Evolutionary conservation across 2,888 invertebrate species (phyloP).

Genomic region (Agriopis leucophaearia): DNA sequence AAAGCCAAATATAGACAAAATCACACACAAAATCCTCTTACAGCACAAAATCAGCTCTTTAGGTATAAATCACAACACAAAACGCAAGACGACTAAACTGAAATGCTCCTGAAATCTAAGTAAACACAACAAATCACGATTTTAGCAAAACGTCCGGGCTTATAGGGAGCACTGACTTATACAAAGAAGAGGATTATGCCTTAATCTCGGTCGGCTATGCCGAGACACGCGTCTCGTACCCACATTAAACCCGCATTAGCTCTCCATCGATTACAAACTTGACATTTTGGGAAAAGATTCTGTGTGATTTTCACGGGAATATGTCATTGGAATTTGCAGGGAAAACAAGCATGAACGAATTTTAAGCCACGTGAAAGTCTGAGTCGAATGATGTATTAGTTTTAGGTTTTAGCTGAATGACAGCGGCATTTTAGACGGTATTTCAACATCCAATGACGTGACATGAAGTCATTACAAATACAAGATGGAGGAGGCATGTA

Average conservation of each 20-base stretch:
- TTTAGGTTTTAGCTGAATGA: neutral
- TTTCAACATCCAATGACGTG: too few species aligned
- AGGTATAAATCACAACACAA: slow-evolving; percentile 5
- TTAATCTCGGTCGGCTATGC: slow-evolving; percentile 75
- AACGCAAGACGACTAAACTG: slow-evolving; percentile 4
- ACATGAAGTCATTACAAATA: too few species aligned
- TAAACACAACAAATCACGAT: slow-evolving; percentile 64
- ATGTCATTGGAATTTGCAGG: slow-evolving; percentile 19
- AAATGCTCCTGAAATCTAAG: slow-evolving; percentile 38
- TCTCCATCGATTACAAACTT: slow-evolving; percentile 73
- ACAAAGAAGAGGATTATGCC: slow-evolving; percentile 76
- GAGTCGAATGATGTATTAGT: slow-evolving; percentile 24
- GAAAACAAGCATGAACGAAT: slow-evolving; percentile 12
- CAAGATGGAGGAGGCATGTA: too few species aligned
- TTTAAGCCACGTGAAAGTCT: slow-evolving; percentile 8
- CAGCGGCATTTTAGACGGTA: neutral
- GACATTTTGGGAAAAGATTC: slow-evolving; percentile 47
- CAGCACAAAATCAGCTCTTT: neutral
- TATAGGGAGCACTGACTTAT: slow-evolving; percentile 67
- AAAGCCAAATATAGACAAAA: neutral
- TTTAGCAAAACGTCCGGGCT: slow-evolving; percentile 65
- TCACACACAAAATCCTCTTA: neutral
- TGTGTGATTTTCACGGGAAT: slow-evolving; percentile 33
- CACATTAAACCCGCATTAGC: slow-evolving; percentile 81
- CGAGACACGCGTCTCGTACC: slow-evolving; percentile 73